Evolutionary conservation across 1,140 invertebrate species (phyloP).

Genomic region (Tyrophagus putrescentiae): DNA sequence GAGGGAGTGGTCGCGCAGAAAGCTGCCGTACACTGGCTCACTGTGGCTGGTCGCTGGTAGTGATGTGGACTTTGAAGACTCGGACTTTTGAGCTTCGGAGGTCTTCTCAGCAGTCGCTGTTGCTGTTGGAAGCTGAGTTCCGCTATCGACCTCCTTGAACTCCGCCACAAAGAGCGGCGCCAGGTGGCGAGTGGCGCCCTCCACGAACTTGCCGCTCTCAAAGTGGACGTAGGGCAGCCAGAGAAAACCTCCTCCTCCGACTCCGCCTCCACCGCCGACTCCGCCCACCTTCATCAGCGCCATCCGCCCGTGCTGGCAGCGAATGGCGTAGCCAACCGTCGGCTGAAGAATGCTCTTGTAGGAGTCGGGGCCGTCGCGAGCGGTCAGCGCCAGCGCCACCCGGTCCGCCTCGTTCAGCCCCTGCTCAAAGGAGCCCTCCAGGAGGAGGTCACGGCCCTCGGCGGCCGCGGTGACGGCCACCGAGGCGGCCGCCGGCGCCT

Average conservation of each 20-base stretch:
- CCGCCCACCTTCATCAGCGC: background rate
- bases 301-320: slow-evolving; percentile 5
- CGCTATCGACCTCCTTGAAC: background rate
- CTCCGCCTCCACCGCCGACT: too few species aligned
- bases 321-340: background rate
- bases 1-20: slow-evolving; percentile 1
- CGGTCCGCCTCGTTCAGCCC: too few species aligned
- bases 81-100: background rate
- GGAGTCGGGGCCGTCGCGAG: background rate
- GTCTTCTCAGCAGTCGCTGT: background rate
- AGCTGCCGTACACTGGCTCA: background rate
- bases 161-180: too few species aligned
- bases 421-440: too few species aligned
- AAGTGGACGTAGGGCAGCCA: slow-evolving; percentile 1
- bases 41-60: background rate
- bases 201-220: background rate
- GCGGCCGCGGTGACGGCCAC: too few species aligned
- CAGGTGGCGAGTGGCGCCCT: background rate
- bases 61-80: background rate
- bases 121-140: background rate
- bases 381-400: background rate
- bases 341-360: background rate
- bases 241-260: too few species aligned
- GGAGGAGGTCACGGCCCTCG: too few species aligned
- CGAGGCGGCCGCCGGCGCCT: too few species aligned